A percentile compares a stretch with the other conserved stretches of the same genome.
These are phyloP conservation scores for Ariopsis seemanni DNA, from an alignment of 2,113 vertebrate genomes.

Conservation along the genomic window DNA sequence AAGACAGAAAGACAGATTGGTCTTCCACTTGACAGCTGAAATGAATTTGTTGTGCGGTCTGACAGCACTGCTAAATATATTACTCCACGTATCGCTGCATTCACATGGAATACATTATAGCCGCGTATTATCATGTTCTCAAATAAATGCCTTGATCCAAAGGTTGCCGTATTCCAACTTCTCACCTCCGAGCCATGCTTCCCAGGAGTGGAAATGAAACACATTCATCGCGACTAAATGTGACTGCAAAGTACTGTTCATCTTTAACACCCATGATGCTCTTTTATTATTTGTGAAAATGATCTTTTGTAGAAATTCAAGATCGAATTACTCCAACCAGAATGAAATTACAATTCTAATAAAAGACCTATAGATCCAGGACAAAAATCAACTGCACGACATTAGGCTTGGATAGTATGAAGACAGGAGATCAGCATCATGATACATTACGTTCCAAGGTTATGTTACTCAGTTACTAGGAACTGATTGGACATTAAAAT, in stretches of 20 bases:
- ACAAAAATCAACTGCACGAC: neutral
- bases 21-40: slow-evolving; percentile 36
- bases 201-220: slow-evolving; percentile 29
- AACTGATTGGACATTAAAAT: neutral
- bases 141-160: slow-evolving; percentile 39
- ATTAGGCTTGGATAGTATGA: neutral
- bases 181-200: slow-evolving; percentile 12
- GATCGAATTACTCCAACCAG: neutral
- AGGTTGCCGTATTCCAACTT: slow-evolving; percentile 46
- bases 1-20: slow-evolving; percentile 5
- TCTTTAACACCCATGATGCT: neutral
- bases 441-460: neutral
- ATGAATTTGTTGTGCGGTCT: slow-evolving; percentile 40
- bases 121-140: neutral
- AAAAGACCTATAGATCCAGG: neutral
- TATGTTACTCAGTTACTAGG: neutral
- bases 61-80: slow-evolving; percentile 45
- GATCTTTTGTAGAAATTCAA: neutral
- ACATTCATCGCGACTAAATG: neutral
- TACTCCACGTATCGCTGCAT: slow-evolving; percentile 44
- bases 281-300: neutral
- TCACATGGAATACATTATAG: slow-evolving; percentile 27
- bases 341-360: neutral
- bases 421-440: neutral
- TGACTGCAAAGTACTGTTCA: neutral